Conservation (phyloP, 2,113 vertebrate species). For the Zingel zingel region DNA sequence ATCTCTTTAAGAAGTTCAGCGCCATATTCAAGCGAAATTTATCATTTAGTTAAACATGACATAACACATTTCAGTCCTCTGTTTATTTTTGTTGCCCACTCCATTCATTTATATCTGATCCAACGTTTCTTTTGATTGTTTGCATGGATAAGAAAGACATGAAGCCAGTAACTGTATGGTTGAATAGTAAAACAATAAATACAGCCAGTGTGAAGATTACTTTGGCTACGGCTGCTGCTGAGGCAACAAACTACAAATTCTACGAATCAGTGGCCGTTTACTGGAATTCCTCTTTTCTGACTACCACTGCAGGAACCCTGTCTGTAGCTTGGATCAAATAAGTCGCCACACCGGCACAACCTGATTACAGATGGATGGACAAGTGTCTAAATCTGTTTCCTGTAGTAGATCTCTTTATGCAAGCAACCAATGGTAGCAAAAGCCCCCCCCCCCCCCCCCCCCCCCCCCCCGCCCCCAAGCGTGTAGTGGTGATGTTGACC, state of each 20-base stretch:
- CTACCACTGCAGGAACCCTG: constrained; percentile 16
- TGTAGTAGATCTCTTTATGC: constrained; percentile 34
- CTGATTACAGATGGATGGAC: constrained; percentile 50
- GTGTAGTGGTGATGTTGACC: constrained; percentile 21
- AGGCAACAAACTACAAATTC: constrained; percentile 46
- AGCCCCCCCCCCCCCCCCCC: background rate
- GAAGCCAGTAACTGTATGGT: constrained; percentile 29
- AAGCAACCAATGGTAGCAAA: constrained; percentile 21
- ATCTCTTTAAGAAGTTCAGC: background rate
- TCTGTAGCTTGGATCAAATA: constrained; percentile 33
- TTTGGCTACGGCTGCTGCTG: constrained; percentile 52
- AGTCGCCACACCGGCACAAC: constrained; percentile 22
- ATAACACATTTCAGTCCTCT: constrained; percentile 6
- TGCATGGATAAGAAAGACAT: constrained; percentile 26
- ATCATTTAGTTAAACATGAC: constrained; percentile 24
- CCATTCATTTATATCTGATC: constrained; percentile 32
- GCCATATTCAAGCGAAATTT: constrained; percentile 7
- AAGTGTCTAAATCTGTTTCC: constrained; percentile 44
- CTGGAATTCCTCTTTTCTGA: constrained; percentile 40
- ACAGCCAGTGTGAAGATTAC: constrained; percentile 44
- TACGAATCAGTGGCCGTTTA: constrained; percentile 25
- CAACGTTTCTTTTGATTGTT: constrained; percentile 44
- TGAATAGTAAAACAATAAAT: constrained; percentile 61
- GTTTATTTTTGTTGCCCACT: constrained; percentile 8
- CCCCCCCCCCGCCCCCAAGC: background rate